These are phyloP conservation scores for Apamea anceps DNA, from an alignment of 2,888 invertebrate species.

Conservation along the genomic window DNA sequence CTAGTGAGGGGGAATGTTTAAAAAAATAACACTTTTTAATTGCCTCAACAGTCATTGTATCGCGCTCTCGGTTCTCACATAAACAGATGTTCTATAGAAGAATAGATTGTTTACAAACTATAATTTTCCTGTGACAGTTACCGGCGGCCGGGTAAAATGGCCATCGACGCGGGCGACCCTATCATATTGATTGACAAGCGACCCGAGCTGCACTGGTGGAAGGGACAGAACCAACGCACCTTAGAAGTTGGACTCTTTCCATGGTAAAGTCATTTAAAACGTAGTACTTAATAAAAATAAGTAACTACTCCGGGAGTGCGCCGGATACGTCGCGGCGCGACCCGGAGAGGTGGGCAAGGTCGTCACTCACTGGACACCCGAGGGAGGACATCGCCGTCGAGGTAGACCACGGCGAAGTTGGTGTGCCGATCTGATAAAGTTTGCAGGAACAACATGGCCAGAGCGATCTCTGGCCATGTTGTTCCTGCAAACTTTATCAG, in stretches of 20 bases:
- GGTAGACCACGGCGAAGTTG: too few relatives aligned
- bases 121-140: constrained; percentile 75
- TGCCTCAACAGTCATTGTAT: constrained; percentile 49
- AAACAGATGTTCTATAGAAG: constrained; percentile 24
- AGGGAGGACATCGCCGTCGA: too few relatives aligned
- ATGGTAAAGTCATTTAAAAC: constrained; percentile 83
- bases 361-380: not conserved
- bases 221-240: constrained; percentile 97
- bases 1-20: too few relatives aligned
- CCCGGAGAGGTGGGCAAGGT: not conserved
- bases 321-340: not conserved
- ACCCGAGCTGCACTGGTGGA: constrained; percentile 98
- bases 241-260: constrained; percentile 97
- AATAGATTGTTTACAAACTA: constrained; percentile 40
- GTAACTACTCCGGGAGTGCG: not conserved
- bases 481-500: too few relatives aligned
- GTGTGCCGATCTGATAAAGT: not conserved
- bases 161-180: constrained; percentile 94
- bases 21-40: constrained; percentile 1
- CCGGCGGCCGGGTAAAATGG: constrained; percentile 92
- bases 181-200: constrained; percentile 97
- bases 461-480: too few relatives aligned
- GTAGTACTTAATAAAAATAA: not conserved
- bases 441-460: not conserved
- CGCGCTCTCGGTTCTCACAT: constrained; percentile 33